phyloP scores from a whole-genome alignment of 1,140 invertebrate genomes.

The Nomia melanderi region DNA sequence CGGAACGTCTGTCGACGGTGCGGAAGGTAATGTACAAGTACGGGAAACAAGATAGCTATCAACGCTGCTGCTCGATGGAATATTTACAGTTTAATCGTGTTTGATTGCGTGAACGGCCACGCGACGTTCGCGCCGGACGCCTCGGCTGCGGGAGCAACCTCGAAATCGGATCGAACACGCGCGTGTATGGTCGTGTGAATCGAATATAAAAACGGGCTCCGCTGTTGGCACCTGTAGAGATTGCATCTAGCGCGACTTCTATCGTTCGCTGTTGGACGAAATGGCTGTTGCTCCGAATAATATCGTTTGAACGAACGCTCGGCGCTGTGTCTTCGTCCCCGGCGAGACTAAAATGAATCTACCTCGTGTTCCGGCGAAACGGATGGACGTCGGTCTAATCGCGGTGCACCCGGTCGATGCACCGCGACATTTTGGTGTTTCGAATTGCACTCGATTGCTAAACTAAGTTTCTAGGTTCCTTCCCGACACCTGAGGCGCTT shows the following conservation, averaged over 20 bases:
- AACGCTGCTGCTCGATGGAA: slow-evolving; percentile 20
- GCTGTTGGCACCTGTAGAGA: slow-evolving; percentile 47
- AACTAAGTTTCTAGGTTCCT: background rate
- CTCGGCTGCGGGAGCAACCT: background rate
- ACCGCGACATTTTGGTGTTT: background rate
- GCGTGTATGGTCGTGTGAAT: background rate
- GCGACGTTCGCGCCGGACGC: background rate
- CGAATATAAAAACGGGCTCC: slow-evolving; percentile 32
- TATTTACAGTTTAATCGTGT: slow-evolving; percentile 32
- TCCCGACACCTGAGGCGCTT: too few species aligned
- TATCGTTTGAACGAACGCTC: background rate
- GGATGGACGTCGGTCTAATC: background rate
- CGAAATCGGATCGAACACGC: slow-evolving; percentile 29
- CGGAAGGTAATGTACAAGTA: slow-evolving; percentile 10
- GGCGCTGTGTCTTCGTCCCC: background rate
- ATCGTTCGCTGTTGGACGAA: slow-evolving; percentile 45
- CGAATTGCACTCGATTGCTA: background rate
- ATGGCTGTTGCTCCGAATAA: slow-evolving; percentile 16
- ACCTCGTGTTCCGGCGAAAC: background rate
- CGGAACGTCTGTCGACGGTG: background rate
- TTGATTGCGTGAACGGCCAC: background rate
- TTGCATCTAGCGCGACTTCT: slow-evolving; percentile 20
- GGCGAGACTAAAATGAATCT: background rate
- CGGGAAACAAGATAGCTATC: slow-evolving; percentile 24
- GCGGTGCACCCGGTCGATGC: background rate